A percentile compares a stretch with the other conserved stretches of the same genome.
Evolutionary conservation across 2,797 vertebrate genomes (phyloP).

Genomic region (Melanotaenia parkinsoni): DNA sequence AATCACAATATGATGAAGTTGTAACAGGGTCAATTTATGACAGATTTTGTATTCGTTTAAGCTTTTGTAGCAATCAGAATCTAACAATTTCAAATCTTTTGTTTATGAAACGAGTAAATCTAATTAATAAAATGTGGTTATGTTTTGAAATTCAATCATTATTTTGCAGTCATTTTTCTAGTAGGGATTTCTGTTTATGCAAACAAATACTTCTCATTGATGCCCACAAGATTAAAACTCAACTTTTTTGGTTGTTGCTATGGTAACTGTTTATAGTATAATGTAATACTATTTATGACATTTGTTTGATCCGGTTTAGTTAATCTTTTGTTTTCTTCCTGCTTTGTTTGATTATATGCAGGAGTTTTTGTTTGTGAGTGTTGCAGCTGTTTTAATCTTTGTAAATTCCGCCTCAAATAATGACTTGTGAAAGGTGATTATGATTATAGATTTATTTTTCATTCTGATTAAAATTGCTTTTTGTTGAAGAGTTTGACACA

Average conservation of each 20-base stretch:
- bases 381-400: constrained; percentile 9
- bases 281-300: not conserved
- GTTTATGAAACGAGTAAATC: constrained; percentile 10
- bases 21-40: constrained; percentile 15
- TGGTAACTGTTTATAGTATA: not conserved
- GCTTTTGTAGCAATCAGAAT: not conserved
- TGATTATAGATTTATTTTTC: constrained; percentile 19
- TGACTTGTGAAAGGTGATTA: constrained; percentile 5
- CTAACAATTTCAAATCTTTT: constrained; percentile 23
- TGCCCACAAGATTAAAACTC: not conserved
- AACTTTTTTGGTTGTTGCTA: not conserved
- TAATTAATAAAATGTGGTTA: not conserved
- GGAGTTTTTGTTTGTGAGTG: constrained; percentile 1
- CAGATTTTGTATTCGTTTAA: constrained; percentile 18
- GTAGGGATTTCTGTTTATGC: not conserved
- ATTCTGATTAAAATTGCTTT: constrained; percentile 24
- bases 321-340: constrained; percentile 2
- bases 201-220: not conserved
- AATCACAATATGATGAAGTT: constrained; percentile 15
- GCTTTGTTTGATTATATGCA: constrained; percentile 2
- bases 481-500: constrained; percentile 23
- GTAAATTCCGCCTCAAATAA: constrained; percentile 17
- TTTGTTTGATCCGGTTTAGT: not conserved
- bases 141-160: not conserved
- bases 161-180: not conserved